Evolutionary conservation across 2,888 invertebrate species (phyloP).

Genomic region (Plebejus melissa): DNA sequence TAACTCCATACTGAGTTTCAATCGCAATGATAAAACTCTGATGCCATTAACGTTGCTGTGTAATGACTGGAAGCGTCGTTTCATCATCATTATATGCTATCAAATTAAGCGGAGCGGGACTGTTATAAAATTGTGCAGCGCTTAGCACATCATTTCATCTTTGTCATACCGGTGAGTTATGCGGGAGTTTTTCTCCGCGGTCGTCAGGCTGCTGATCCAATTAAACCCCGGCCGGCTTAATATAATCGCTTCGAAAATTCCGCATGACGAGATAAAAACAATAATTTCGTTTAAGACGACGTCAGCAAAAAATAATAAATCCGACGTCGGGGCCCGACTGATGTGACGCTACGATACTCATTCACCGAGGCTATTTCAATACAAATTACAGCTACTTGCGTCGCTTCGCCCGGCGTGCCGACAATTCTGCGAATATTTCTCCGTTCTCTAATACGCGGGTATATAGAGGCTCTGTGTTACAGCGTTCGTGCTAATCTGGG

Average conservation of each 20-base stretch:
- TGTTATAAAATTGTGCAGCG: slow-evolving; percentile 20
- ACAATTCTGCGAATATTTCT: slow-evolving; percentile 76
- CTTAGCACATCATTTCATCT: slow-evolving; percentile 33
- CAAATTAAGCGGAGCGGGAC: slow-evolving; percentile 8
- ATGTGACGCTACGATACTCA: slow-evolving; percentile 74
- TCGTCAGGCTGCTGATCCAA: slow-evolving; percentile 72
- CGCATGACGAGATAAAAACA: slow-evolving; percentile 73
- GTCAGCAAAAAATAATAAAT: slow-evolving; percentile 76
- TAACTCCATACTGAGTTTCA: background rate
- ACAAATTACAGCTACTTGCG: slow-evolving; percentile 76
- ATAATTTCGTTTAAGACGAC: slow-evolving; percentile 74
- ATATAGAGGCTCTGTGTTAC: slow-evolving; percentile 34
- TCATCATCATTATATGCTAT: slow-evolving; percentile 21
- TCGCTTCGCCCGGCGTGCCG: slow-evolving; percentile 68
- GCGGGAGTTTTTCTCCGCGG: slow-evolving; percentile 53
- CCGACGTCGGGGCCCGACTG: slow-evolving; percentile 56
- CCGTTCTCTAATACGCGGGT: slow-evolving; percentile 56
- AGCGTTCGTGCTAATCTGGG: slow-evolving; percentile 8
- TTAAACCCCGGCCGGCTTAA: slow-evolving; percentile 72
- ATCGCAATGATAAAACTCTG: background rate
- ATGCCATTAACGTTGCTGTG: background rate
- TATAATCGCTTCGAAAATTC: slow-evolving; percentile 76
- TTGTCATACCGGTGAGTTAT: slow-evolving; percentile 46
- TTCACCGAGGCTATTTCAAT: slow-evolving; percentile 75
- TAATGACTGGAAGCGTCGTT: slow-evolving; percentile 15